Base-by-base conservation (phyloP, 1,140 invertebrate genomes). In the Tetragonula clypearis region DNA sequence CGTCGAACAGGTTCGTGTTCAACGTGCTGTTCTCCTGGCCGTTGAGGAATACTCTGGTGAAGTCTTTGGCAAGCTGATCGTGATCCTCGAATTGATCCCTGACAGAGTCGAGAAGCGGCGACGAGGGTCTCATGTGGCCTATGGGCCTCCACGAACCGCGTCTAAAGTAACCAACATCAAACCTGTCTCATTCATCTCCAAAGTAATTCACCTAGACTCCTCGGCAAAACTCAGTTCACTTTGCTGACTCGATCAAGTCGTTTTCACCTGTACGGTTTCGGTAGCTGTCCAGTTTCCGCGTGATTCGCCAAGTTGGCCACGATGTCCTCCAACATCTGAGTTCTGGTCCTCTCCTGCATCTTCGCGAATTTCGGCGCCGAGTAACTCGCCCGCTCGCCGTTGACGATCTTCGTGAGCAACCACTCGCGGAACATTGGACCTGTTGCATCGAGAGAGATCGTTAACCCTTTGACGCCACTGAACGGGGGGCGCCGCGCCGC, bases 321-420 rank as follows among this genome's bases (percentile, higher is more conserved):
- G 81, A 99, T 98, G 92, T 99, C 98, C 94, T 99, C 98, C 30
- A 99, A 95, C 98, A 99, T 98, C 95, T 99, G 98, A 68, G 97
- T 97, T 41, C 98, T 95, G 0, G 98, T 99, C 77, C 98, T 95
- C 92, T 99, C 98, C 93, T 99, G 97, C 97, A 99, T 98, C 84
- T 98, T 96, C 0, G 98, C 98, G 93, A 99, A 99, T 94, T 99
- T 99, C 0, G 98, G 98, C 9, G 99, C 98, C 19, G 98, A 99
- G 92, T 99, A 99, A 84, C 98, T 98, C 0, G 99, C 99, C 83
- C 98, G 96, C 93, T 99, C 99, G 0, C 99, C 99, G 92, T 99
- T 99, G 1, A 99, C 98, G 73, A 99, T 98, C 95, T 99, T 99
- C 6, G 99, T 99, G 11, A 99, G 95, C 30, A 99, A 95, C 98